Base-by-base conservation (phyloP, 2,888 invertebrate genomes). In the Drosophila neonasuta region DNA sequence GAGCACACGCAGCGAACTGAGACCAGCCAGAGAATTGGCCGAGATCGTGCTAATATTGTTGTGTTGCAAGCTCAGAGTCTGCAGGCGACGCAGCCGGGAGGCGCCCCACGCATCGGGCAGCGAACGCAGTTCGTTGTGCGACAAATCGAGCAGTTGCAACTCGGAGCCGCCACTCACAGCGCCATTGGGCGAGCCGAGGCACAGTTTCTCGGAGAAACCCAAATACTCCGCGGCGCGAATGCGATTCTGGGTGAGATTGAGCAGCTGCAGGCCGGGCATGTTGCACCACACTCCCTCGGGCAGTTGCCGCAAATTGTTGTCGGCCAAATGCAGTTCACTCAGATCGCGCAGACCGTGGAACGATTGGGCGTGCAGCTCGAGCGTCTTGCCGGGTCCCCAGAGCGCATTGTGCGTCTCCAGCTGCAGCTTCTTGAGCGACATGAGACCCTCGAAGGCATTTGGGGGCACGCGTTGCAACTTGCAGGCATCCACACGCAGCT, bases 201-300 rank as follows among this genome's bases (percentile, higher is more conserved):
- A 91, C 10, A 90, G 74, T 56, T 90, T 89, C 66, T 91, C 91
- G 24, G 91, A 90, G 84, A 96, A 94, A 51, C 96, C 96, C 73
- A 97, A 92, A 82, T 95, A 93, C 74, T 95, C 95, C 7, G 96
- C 93, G 74, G 95, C 95, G 77, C 94, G 93, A 77, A 97, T 93
- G 86, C 95, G 94, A 91, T 97, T 97, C 77, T 94, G 92, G 54
- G 97, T 97, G 87, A 97, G 92, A 92, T 97, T 97, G 55, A 97
- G 92, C 74, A 94, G 93, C 90, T 96, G 95, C 68, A 97, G 92
- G 91, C 95, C 96, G 82, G 94, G 93, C 88, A 97, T 91, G 48
- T 94, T 93, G 91, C 97, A 97, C 89, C 97, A 95, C 73, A 94
- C 93, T 83, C 94, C 95, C 79, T 95, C 94, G 46, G 97, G 96